Conservation (phyloP, 1,140 invertebrate genomes). For the Vollenhovia emeryi region DNA sequence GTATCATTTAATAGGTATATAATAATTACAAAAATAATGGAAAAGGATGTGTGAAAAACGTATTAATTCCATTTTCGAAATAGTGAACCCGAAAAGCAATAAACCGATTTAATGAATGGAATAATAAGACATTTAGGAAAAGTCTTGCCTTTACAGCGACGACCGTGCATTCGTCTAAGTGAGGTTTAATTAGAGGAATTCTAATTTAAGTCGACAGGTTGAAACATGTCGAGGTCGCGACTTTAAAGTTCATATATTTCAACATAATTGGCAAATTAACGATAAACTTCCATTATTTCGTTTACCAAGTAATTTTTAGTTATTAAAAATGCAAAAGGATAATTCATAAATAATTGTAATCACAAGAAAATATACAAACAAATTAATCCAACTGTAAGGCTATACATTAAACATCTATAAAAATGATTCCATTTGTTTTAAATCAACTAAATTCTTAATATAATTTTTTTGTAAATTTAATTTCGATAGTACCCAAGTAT, state of each 20-base stretch:
- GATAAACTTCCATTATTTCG: neutral
- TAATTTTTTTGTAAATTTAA: neutral
- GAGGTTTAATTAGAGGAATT: constrained; percentile 64
- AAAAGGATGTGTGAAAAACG: neutral
- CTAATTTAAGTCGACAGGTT: constrained; percentile 37
- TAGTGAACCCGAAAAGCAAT: constrained; percentile 10
- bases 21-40: neutral
- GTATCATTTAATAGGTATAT: neutral
- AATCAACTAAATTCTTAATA: neutral
- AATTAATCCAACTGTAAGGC: neutral
- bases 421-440: neutral
- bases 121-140: constrained; percentile 57
- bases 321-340: neutral
- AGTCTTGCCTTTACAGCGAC: constrained; percentile 7
- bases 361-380: neutral
- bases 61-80: neutral
- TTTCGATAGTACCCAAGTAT: neutral
- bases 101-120: constrained; percentile 13
- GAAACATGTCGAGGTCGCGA: neutral
- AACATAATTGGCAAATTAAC: neutral
- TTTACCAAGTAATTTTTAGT: neutral
- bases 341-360: neutral
- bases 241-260: neutral
- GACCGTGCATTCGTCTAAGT: constrained; percentile 20
- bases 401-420: too few relatives aligned